phyloP scores from a whole-genome alignment of 2,113 vertebrate species.

The Arenaria interpres region DNA sequence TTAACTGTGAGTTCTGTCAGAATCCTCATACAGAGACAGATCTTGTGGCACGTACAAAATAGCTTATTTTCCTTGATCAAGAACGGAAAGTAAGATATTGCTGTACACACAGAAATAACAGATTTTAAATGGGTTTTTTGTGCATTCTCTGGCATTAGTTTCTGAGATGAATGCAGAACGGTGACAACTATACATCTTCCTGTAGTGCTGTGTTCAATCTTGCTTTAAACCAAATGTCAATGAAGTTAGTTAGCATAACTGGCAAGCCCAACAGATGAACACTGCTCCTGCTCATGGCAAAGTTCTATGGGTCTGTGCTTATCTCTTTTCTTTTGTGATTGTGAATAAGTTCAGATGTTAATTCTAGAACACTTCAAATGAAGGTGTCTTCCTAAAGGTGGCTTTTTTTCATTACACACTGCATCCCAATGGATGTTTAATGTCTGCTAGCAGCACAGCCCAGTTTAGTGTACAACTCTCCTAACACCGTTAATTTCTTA shows the following conservation, averaged over 20 bases:
- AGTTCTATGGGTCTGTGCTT: not conserved
- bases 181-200: not conserved
- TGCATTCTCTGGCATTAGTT: not conserved
- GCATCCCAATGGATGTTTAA: not conserved
- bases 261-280: not conserved
- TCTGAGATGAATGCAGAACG: not conserved
- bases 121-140: not conserved
- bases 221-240: not conserved
- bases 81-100: not conserved
- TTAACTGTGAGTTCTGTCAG: not conserved
- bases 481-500: not conserved
- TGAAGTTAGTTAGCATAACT: not conserved
- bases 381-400: not conserved
- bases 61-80: not conserved
- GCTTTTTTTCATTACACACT: not conserved
- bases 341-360: not conserved
- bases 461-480: not conserved
- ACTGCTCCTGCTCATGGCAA: fast-evolving
- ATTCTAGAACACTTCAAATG: not conserved
- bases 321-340: not conserved
- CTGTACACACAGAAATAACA: not conserved
- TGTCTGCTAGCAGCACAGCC: not conserved
- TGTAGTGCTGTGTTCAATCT: not conserved
- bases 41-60: not conserved
- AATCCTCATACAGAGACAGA: not conserved